Conservation (phyloP, 2,797 vertebrate species). For the Epinephelus awoara region DNA sequence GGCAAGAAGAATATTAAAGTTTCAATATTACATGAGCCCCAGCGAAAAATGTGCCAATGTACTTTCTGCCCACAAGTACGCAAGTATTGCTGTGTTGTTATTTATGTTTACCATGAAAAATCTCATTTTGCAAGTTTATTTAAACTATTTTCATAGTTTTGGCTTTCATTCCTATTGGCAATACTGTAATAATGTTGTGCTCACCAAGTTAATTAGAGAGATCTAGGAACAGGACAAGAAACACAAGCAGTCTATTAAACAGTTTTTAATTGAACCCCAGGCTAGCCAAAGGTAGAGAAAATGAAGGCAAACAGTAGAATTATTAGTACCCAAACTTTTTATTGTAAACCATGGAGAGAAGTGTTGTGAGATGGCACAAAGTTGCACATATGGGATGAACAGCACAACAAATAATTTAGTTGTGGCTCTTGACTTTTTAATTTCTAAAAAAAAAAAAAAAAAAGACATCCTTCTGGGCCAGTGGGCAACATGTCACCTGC, state of each 20-base stretch:
- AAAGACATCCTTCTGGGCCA: too few species aligned
- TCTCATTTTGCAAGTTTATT: not conserved
- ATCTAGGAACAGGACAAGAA: not conserved
- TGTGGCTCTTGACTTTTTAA: not conserved
- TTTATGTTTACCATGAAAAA: not conserved
- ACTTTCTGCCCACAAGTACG: not conserved
- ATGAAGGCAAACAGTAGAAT: not conserved
- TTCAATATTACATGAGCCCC: slow-evolving; percentile 54
- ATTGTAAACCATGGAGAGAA: not conserved
- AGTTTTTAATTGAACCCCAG: not conserved
- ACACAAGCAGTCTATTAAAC: not conserved
- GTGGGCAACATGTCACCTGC: too few species aligned
- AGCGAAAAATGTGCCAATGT: slow-evolving; percentile 7
- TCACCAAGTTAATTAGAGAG: not conserved
- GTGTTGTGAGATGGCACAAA: not conserved
- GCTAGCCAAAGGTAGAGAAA: not conserved
- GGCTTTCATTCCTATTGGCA: not conserved
- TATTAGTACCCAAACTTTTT: not conserved
- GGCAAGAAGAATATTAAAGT: slow-evolving; percentile 34
- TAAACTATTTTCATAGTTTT: not conserved
- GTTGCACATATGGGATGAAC: not conserved
- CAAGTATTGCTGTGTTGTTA: not conserved
- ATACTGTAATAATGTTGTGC: not conserved
- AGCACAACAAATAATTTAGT: not conserved
- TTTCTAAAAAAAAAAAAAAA: not conserved